Percentiles rank a stretch among this genome's conserved stretches.
phyloP scores from a whole-genome alignment of 2,797 vertebrate genomes.

The Parauchenoglanis punctatus region DNA sequence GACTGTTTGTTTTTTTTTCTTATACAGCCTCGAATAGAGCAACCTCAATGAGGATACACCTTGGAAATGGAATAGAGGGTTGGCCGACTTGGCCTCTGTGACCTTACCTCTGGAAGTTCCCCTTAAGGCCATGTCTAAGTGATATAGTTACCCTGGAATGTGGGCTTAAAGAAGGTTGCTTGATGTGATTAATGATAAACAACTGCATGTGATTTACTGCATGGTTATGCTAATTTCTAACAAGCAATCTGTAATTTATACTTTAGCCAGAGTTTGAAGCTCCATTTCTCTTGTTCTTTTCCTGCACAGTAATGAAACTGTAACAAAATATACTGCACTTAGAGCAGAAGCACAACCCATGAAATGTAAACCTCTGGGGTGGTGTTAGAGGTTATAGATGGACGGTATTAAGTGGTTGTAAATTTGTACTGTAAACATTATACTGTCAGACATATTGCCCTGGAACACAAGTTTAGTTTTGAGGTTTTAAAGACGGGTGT shows the following conservation, averaged over 20 bases:
- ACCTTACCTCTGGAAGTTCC: constrained; percentile 28
- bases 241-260: background rate
- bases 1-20: constrained; percentile 4
- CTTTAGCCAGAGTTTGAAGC: background rate
- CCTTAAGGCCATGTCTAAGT: constrained; percentile 34
- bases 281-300: constrained; percentile 13
- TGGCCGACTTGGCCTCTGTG: constrained; percentile 36
- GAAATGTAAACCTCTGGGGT: constrained; percentile 16
- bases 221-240: constrained; percentile 2
- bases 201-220: constrained; percentile 30
- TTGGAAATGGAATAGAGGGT: constrained; percentile 13
- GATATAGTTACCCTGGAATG: constrained; percentile 48
- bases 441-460: constrained; percentile 9
- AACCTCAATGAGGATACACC: constrained; percentile 37
- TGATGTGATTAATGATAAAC: constrained; percentile 44
- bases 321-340: background rate
- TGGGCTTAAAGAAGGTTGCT: constrained; percentile 27
- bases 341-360: background rate
- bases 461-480: constrained; percentile 1
- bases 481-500: constrained; percentile 28
- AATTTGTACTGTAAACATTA: constrained; percentile 23
- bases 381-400: constrained; percentile 9
- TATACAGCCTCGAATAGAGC: constrained; percentile 30
- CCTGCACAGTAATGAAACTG: background rate
- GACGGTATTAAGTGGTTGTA: constrained; percentile 15